Base-by-base conservation (phyloP, 2,113 vertebrate species). In the Neopipo cinnamomea region DNA sequence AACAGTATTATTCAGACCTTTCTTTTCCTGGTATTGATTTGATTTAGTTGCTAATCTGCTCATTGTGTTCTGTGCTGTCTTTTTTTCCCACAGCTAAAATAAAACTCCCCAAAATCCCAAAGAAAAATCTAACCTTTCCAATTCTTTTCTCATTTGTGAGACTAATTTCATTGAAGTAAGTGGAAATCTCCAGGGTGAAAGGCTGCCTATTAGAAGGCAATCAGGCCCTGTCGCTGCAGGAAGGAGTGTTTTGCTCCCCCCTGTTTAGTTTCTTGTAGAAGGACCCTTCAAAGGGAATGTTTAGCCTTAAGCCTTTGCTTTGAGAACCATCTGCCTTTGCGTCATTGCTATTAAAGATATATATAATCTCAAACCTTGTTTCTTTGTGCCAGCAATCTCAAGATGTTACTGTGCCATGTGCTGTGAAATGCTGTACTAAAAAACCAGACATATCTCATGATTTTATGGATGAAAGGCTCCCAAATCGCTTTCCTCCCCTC, bases 381-480 rank as follows among this genome's bases (percentile, higher is more conserved):
- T 93, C 93, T 92, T 95, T 97, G 92, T 96, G 94, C 95, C 97
- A 97, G 92, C 92, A 97, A 97, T 97, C 97, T 98, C 97, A 97
- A 97, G 97, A 98, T 97, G 96, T 97, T 98, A 97, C 96, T 91
- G 96, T 97, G 96, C 96, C 97, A 98, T 98, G 97, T 98, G 97
- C 97, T 95, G 97, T 96, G 97, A 98, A 97, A 97, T 96, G 96
- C 97, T 97, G 95, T 90, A 87, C 96, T 96, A 93, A 97, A 97
- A 97, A 97, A 92, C 96, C 95, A 95, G 96, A 85, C 94, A 44
- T 91, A 88, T 96, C 96, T 97, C 95, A 97, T 95, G 88, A 96
- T 94, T 96, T 97, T 97, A 93, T 94, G 94, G 97, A 97, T 96
- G 95, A 97, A 97, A 97, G 94, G 91, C 91, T 97, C 97, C 96